Conservation (phyloP, 2,797 vertebrate genomes). For the Galaxias olidus region DNA sequence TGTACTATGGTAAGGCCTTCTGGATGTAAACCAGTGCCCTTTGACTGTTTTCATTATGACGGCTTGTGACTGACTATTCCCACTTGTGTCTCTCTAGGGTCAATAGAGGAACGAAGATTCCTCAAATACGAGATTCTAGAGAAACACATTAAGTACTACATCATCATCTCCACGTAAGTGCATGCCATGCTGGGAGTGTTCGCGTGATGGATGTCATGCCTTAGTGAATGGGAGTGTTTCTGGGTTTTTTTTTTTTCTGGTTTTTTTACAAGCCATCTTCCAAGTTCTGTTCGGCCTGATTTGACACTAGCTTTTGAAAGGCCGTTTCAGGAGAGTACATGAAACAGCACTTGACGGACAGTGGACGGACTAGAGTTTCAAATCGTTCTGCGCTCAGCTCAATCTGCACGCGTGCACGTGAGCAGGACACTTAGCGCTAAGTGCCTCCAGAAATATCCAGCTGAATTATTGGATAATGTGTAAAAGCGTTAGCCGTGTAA, state of each 20-base stretch:
- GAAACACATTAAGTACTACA: conserved; percentile 79
- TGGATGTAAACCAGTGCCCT: not conserved
- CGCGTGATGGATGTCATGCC: not conserved
- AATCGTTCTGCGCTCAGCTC: not conserved
- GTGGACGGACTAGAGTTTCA: not conserved
- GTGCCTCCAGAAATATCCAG: conserved; percentile 26
- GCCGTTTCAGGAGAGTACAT: not conserved
- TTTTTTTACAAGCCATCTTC: no score
- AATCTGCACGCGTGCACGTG: conserved; percentile 1
- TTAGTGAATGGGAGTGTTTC: no score
- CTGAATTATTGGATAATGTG: conserved; percentile 11
- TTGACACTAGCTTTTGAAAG: not conserved
- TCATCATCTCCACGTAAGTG: conserved; percentile 86
- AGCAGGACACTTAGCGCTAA: conserved; percentile 10
- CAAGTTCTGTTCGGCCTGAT: no score
- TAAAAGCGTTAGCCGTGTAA: conserved; percentile 29
- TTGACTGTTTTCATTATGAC: not conserved
- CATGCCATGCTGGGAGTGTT: not conserved
- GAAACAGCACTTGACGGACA: not conserved
- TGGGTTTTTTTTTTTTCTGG: no score
- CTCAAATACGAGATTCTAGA: conserved; percentile 79
- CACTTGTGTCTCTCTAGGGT: conserved; percentile 61
- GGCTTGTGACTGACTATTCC: not conserved
- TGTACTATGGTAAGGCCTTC: conserved; percentile 81
- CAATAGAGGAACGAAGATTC: conserved; percentile 80